phyloP scores from a whole-genome alignment of 2,113 vertebrate genomes.

The Psophia crepitans region DNA sequence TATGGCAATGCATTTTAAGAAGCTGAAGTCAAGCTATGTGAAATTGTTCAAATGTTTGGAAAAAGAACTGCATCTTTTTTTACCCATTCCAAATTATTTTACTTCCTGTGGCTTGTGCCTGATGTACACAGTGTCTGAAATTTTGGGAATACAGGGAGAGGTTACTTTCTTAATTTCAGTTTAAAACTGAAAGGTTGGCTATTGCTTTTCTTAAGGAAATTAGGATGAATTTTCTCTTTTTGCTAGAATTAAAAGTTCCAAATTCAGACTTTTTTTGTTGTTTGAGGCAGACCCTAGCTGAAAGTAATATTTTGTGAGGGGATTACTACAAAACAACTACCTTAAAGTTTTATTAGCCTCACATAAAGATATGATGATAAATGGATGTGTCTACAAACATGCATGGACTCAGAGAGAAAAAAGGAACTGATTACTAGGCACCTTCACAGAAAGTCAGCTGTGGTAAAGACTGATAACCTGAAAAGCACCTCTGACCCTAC shows the following conservation, averaged over 20 bases:
- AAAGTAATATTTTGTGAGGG: not conserved
- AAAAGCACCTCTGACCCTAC: not conserved
- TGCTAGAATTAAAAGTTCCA: not conserved
- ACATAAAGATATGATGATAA: not conserved
- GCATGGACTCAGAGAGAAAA: not conserved
- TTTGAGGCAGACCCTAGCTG: not conserved
- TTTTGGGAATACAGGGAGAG: not conserved
- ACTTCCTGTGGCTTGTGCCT: not conserved
- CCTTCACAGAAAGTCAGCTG: not conserved
- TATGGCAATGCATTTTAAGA: not conserved
- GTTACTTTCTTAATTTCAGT: not conserved
- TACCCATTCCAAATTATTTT: not conserved
- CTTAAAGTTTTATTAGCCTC: not conserved
- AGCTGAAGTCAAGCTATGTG: not conserved
- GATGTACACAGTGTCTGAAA: not conserved
- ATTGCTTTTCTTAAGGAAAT: not conserved
- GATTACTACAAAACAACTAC: not conserved
- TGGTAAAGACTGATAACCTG: fast-evolving
- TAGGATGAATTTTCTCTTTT: not conserved
- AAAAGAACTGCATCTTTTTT: not conserved
- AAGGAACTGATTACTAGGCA: not conserved
- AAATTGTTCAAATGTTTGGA: not conserved
- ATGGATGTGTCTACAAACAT: not conserved
- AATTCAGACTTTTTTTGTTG: not conserved
- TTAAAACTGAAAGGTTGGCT: not conserved